Evolutionary conservation across 2,888 invertebrate species (phyloP).

Genomic region (Lomographa bimaculata): DNA sequence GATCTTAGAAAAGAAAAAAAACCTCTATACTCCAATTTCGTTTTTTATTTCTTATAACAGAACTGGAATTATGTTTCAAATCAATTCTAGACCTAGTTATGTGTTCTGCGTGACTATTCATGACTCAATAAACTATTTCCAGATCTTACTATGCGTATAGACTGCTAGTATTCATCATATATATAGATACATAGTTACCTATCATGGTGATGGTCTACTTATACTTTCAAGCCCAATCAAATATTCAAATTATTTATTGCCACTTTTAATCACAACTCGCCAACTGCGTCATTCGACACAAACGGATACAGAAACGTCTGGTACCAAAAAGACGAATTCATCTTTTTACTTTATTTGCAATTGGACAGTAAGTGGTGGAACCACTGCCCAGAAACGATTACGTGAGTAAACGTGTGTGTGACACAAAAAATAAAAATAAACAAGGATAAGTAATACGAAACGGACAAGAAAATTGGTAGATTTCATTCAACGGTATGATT

Average conservation of each 20-base stretch:
- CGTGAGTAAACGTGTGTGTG: slow-evolving; percentile 10
- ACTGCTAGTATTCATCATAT: no score
- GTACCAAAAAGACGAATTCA: slow-evolving; percentile 2
- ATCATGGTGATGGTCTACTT: no score
- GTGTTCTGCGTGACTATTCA: no score
- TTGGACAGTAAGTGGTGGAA: slow-evolving; percentile 10
- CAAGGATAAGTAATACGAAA: slow-evolving; percentile 8
- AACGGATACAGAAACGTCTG: slow-evolving; percentile 1
- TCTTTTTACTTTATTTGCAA: no score
- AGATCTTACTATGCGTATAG: no score
- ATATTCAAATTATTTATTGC: slow-evolving; percentile 4
- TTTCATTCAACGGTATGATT: slow-evolving; percentile 14
- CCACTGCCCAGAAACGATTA: slow-evolving; percentile 12
- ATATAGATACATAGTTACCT: no score
- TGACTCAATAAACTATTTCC: no score
- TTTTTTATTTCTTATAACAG: no score
- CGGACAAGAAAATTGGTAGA: slow-evolving; percentile 17
- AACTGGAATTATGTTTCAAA: no score
- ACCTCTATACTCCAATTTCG: no score
- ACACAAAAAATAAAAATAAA: slow-evolving; percentile 6
- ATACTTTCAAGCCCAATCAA: slow-evolving; percentile 5
- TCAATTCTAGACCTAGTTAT: no score
- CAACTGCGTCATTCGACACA: background rate
- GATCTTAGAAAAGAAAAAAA: slow-evolving; percentile 7
- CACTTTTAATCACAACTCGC: background rate